Evolutionary conservation across 2,797 vertebrate species (phyloP), one percentile per base, ranked within the genome.

Genomic region (Morelia viridis): DNA sequence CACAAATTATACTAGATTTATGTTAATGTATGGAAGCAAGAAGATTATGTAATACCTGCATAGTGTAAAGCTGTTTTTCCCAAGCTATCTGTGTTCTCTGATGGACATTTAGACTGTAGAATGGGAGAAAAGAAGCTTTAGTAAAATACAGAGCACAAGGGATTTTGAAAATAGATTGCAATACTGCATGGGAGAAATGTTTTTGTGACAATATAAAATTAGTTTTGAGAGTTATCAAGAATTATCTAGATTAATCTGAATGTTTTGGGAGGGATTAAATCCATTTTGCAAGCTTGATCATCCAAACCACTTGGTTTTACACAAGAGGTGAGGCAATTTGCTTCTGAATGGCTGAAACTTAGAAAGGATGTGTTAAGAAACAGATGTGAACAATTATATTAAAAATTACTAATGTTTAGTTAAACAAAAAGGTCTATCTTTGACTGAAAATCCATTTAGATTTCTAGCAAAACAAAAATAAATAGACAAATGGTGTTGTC

Each of bases 11-110:
- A 76, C 35, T 24, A 46, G 41, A 80, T 46, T 11, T 35, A 71
- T 35, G 15, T 19, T 35, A 71, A 35, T 71, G 35, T 3, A 22
- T 24, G 22, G 15, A 58, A 17, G 24, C 22, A 41, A 62, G 68
- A 50, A 87, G 62, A 61, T 71, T 28, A 86, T 83, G 91, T 92
- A 1, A 97, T 97, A 99, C 99, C 99, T 97, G 98, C 98, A 22
- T 99, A 98, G 97, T 99, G 99, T 90, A 99, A 97, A 88, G 98
- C 98, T 84, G 98, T 98, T 96, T 98, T 99, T 93, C 99, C 99
- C 89, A 97, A 97, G 94, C 94, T 94, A 95, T 99, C 99, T 4
- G 94, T 89, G 58, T 94, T 96, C 58, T 99, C 98, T 0, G 97
- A 64, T 7, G 97, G 97, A 96, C 98, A 99, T 97, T 99, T 99